phyloP scores from a whole-genome alignment of 2,888 invertebrate genomes.

The Ormyrus pomaceus region DNA sequence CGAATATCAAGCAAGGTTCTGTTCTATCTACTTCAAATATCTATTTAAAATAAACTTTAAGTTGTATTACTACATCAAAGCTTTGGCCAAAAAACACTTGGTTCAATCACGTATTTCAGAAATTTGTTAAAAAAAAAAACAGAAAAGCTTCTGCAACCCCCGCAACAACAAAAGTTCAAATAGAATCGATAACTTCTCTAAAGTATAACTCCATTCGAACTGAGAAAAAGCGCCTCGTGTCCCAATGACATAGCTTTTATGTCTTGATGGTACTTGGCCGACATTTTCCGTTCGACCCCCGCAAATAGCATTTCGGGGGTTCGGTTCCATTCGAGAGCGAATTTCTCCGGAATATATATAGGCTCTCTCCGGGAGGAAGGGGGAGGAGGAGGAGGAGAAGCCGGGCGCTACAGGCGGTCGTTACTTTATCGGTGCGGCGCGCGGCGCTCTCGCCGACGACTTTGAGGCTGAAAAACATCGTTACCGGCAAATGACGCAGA shows the following conservation, averaged over 20 bases:
- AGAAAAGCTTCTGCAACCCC: no score
- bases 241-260: slow-evolving; percentile 53
- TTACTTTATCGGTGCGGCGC: slow-evolving; percentile 43
- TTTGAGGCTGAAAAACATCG: slow-evolving; percentile 49
- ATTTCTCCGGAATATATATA: background rate
- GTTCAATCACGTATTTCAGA: background rate
- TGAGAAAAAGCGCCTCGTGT: slow-evolving; percentile 19
- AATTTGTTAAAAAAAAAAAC: background rate
- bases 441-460: background rate
- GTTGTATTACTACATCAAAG: no score
- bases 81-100: no score
- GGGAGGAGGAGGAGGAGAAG: background rate
- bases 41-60: no score
- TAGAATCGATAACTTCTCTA: background rate
- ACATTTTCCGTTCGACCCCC: slow-evolving; percentile 34
- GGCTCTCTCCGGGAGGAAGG: background rate
- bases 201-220: slow-evolving; percentile 27
- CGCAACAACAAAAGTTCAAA: background rate
- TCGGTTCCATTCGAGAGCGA: background rate
- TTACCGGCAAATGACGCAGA: slow-evolving; percentile 54
- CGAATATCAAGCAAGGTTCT: no score
- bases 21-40: no score
- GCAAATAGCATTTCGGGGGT: slow-evolving; percentile 37
- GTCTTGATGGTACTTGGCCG: slow-evolving; percentile 52
- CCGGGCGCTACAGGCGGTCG: slow-evolving; percentile 38